Conservation (phyloP, 2,888 invertebrate species). For the Tortrix viridana region DNA sequence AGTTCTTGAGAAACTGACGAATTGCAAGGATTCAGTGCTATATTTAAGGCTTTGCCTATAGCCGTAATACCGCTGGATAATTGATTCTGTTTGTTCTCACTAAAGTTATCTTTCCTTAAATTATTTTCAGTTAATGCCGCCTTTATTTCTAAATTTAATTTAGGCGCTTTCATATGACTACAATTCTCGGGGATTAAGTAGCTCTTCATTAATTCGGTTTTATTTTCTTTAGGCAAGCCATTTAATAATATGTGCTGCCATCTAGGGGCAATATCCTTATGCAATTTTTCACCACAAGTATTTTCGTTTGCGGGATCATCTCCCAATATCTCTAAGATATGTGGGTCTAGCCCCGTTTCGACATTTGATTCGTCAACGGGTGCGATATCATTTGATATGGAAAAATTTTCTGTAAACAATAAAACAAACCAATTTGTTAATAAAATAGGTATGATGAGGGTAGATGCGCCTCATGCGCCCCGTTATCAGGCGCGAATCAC, state of each 20-base stretch:
- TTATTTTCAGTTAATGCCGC: slow-evolving; percentile 8
- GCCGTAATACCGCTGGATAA: slow-evolving; percentile 7
- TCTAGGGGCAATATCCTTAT: slow-evolving; percentile 21
- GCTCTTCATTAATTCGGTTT: slow-evolving; percentile 2
- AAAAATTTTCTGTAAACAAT: not conserved
- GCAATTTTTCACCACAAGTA: slow-evolving; percentile 8
- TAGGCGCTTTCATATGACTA: slow-evolving; percentile 4
- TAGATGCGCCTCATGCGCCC: not conserved
- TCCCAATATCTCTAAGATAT: slow-evolving; percentile 13
- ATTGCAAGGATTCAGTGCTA: not conserved
- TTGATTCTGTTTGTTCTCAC: slow-evolving; percentile 13
- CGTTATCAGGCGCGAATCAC: not conserved
- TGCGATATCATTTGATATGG: not conserved
- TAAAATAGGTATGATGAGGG: not conserved
- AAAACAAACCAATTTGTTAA: not conserved
- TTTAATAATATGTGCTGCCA: slow-evolving; percentile 13
- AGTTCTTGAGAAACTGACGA: slow-evolving; percentile 1
- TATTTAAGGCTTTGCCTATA: slow-evolving; percentile 17
- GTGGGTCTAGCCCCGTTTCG: not conserved
- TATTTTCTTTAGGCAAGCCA: slow-evolving; percentile 11
- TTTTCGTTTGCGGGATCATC: slow-evolving; percentile 13
- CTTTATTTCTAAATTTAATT: slow-evolving; percentile 16
- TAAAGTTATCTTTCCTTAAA: slow-evolving; percentile 16
- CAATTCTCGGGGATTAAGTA: slow-evolving; percentile 14
- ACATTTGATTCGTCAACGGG: not conserved